These are phyloP conservation scores for Channa maculata DNA, from an alignment of 2,113 vertebrate species.

Conservation along the genomic window DNA sequence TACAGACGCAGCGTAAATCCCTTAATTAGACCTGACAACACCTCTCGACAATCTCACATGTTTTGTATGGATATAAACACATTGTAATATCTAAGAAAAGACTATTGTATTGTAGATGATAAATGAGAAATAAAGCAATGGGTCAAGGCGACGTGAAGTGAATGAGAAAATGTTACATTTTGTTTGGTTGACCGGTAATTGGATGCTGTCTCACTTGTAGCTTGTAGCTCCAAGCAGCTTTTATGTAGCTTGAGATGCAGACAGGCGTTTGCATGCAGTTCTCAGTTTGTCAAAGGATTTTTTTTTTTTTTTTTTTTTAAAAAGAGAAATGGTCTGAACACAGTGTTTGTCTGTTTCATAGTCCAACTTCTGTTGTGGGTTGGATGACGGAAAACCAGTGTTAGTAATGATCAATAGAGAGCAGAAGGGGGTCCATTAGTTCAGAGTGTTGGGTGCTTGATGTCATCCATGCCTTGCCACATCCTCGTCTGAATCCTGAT, in stretches of 20 bases:
- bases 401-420: constrained; percentile 17
- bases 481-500: constrained; percentile 14
- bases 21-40: constrained; percentile 34
- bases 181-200: constrained; percentile 8
- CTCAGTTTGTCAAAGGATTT: constrained; percentile 44
- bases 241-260: constrained; percentile 32
- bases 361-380: constrained; percentile 6
- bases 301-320: not conserved
- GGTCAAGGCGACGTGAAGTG: not conserved
- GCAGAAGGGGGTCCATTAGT: constrained; percentile 14
- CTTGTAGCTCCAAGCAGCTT: constrained; percentile 11
- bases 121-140: constrained; percentile 9
- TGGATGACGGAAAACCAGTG: constrained; percentile 49
- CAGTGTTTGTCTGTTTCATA: constrained; percentile 2
- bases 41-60: constrained; percentile 80
- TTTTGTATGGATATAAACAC: constrained; percentile 63
- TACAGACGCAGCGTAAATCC: constrained; percentile 31
- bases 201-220: constrained; percentile 26
- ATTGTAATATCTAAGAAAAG: constrained; percentile 45
- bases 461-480: constrained; percentile 20
- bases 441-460: constrained; percentile 12
- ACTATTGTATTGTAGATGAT: not conserved
- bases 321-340: not conserved
- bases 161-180: constrained; percentile 66
- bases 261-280: constrained; percentile 35